Conservation (phyloP, 2,888 invertebrate genomes). For the Caenorhabditis japonica region DNA sequence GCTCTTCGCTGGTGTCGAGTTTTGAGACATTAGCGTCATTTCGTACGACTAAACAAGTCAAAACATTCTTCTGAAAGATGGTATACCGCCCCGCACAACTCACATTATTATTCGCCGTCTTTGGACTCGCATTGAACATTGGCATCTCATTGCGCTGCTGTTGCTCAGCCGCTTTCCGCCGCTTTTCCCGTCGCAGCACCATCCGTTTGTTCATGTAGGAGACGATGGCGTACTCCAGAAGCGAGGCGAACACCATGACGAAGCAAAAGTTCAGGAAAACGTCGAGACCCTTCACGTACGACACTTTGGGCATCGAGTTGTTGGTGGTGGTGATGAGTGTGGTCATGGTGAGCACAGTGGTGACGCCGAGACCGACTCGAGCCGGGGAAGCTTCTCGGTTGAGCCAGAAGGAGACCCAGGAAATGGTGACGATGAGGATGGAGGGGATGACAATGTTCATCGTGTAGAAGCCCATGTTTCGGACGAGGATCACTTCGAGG, state of each 20-base stretch:
- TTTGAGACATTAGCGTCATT: slow-evolving; percentile 69
- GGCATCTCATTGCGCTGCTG: slow-evolving; percentile 66
- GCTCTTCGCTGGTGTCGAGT: slow-evolving; percentile 68
- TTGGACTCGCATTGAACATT: slow-evolving; percentile 64
- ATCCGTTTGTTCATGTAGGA: slow-evolving; percentile 97
- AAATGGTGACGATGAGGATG: slow-evolving; percentile 75
- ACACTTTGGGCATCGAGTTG: slow-evolving; percentile 89
- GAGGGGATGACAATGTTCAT: slow-evolving; percentile 80
- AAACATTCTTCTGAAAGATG: slow-evolving; percentile 1
- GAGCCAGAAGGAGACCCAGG: slow-evolving; percentile 77
- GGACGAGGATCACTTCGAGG: slow-evolving; percentile 82
- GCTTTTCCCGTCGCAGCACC: slow-evolving; percentile 88
- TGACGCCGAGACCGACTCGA: slow-evolving; percentile 75
- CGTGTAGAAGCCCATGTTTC: slow-evolving; percentile 97
- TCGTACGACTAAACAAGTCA: slow-evolving; percentile 65
- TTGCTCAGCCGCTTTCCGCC: slow-evolving; percentile 63
- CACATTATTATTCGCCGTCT: slow-evolving; percentile 62
- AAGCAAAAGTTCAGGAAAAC: slow-evolving; percentile 77
- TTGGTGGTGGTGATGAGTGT: slow-evolving; percentile 83
- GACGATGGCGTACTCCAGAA: slow-evolving; percentile 96
- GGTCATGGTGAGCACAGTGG: slow-evolving; percentile 80
- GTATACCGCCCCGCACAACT: slow-evolving; percentile 36
- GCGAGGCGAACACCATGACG: slow-evolving; percentile 83
- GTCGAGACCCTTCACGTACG: slow-evolving; percentile 86
- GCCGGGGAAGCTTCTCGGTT: slow-evolving; percentile 76